Evolutionary conservation across 2,888 invertebrate genomes (phyloP), one percentile per base, ranked within the genome.

Genomic region (Phortica okadai): DNA sequence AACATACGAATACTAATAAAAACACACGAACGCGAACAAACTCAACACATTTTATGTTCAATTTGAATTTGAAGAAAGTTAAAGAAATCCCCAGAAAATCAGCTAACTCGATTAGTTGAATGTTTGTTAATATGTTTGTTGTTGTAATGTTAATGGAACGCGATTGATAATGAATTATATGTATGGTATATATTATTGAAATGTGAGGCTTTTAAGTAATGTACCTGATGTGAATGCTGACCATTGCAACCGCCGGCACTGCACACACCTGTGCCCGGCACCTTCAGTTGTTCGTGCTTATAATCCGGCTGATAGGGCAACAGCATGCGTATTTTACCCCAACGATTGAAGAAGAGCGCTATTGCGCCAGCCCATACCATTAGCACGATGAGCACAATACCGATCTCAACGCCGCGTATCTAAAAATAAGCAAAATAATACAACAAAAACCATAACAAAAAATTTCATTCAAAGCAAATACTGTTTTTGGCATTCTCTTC

Each of bases 291-390:
- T 86, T 97, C 97, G 84, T 94, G 94, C 89, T 97, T 97, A 91
- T 97, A 97, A 90, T 97, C 97, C 11, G 97, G 97, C 89, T 97
- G 97, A 90, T 97, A 97, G 6, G 97, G 97, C 83, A 97, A 93
- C 83, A 97, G 93, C 97, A 97, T 97, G 67, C 97, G 94, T 79
- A 97, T 97, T 92, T 97, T 97, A 76, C 96, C 96, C 96, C 96
- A 97, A 77, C 96, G 94, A 91, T 96, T 96, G 93, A 97, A 96
- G 93, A 97, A 97, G 76, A 97, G 92, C 0, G 95, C 95, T 86
- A 97, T 96, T 41, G 96, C 96, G n/a, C 95, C 96, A 25, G 96
- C 94, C 97, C 97, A 97, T 58, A 96, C 95, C 88, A 96, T 93
- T 80, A 97, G 93, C 76, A 96, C 96, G 89, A 96, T 92, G 45